A percentile compares a stretch with the other conserved stretches of the same genome.
Conservation (phyloP, 2,888 invertebrate species). For the Euproctis similis region DNA sequence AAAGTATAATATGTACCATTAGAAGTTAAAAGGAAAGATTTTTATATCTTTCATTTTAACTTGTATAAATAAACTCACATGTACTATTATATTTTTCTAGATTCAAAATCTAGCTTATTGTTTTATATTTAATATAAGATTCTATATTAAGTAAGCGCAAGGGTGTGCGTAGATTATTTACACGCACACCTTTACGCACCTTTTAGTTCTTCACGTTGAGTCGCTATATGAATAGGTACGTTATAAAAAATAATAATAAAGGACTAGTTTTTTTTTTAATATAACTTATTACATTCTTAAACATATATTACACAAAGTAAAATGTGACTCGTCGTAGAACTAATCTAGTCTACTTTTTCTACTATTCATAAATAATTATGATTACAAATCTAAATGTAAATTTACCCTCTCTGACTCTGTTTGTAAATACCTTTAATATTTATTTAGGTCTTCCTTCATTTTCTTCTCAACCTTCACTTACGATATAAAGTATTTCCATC, state of each 20-base stretch:
- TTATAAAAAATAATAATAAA: too few relatives aligned
- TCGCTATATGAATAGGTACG: conserved; percentile 28
- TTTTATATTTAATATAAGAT: conserved; percentile 33
- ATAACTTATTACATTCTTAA: not conserved
- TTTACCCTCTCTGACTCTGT: conserved; percentile 6
- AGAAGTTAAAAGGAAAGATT: too few relatives aligned
- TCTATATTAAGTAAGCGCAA: conserved; percentile 40
- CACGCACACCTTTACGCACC: conserved; percentile 52
- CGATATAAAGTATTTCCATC: conserved; percentile 2
- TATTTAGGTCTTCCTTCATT: conserved; percentile 11
- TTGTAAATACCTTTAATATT: conserved; percentile 26
- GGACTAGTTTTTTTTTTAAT: too few relatives aligned
- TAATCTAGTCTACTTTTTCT: conserved; percentile 70
- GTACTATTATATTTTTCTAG: conserved; percentile 20
- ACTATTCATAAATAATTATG: conserved; percentile 26
- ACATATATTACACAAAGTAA: conserved; percentile 18
- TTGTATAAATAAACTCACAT: too few relatives aligned
- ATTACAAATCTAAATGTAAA: too few relatives aligned
- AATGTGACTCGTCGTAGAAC: conserved; percentile 57
- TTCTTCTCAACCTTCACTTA: not conserved
- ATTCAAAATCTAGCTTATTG: conserved; percentile 22
- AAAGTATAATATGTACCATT: conserved; percentile 11
- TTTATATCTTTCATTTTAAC: conserved; percentile 2
- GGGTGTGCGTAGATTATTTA: conserved; percentile 41
- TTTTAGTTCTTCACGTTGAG: conserved; percentile 62